Percentiles rank a stretch among this genome's conserved stretches.
These are phyloP conservation scores for Psococerastis gibbosa DNA, from an alignment of 2,888 invertebrate genomes.

Conservation along the genomic window DNA sequence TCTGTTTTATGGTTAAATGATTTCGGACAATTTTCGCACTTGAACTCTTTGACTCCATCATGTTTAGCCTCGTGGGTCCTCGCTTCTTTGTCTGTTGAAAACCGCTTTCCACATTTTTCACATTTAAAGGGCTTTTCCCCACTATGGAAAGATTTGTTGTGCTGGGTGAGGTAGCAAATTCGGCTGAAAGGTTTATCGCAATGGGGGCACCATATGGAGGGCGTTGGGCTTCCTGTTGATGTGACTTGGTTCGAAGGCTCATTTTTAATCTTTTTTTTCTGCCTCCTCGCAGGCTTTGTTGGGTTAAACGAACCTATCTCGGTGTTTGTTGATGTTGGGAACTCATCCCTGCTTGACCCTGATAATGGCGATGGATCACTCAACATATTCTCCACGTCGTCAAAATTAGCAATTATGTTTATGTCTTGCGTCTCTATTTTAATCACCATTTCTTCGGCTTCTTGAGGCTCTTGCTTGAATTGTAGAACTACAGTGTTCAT, in stretches of 20 bases:
- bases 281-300: constrained; percentile 8
- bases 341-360: not conserved
- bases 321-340: constrained; percentile 4
- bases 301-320: constrained; percentile 10
- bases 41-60: constrained; percentile 66
- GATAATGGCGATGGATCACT: constrained; percentile 7
- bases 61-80: constrained; percentile 59
- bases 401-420: too few species aligned
- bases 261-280: constrained; percentile 13
- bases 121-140: constrained; percentile 77
- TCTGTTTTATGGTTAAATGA: constrained; percentile 85
- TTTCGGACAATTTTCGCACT: constrained; percentile 68
- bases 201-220: constrained; percentile 48
- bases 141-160: constrained; percentile 74
- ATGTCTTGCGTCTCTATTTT: too few species aligned
- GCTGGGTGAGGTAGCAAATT: constrained; percentile 74
- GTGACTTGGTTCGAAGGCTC: constrained; percentile 18
- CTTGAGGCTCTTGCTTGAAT: too few species aligned
- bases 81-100: constrained; percentile 48
- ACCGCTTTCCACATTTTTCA: constrained; percentile 67
- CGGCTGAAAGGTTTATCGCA: constrained; percentile 73
- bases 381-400: constrained; percentile 10
- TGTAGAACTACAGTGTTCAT: too few species aligned
- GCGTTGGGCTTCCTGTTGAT: constrained; percentile 20
- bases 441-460: too few species aligned